Evolutionary conservation across 1,140 invertebrate genomes (phyloP), one percentile per base, ranked within the genome.

Genomic region (Diorhabda sublineata): DNA sequence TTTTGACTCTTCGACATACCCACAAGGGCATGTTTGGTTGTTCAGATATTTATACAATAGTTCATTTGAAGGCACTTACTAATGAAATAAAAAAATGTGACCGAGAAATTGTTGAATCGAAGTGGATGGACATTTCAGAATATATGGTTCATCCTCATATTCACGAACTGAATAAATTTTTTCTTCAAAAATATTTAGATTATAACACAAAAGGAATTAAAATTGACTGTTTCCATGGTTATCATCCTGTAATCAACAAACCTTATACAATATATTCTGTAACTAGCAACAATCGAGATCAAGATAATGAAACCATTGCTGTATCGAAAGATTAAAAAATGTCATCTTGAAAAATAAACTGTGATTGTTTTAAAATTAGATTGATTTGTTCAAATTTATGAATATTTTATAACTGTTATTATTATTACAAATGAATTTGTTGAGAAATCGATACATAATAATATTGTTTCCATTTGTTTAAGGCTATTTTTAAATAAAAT

Each of bases 81-180:
- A 79, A 83, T 11, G 82, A 88, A 5, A 90, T 95, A 57, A 81
- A 80, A 58, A 85, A 87, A 70, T 92, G 92, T 75, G 82, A 88
- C 9, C 83, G 86, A 71, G 94, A 97, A 83, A 89, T 96, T 11
- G 84, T 83, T 0, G 86, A 88, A 41, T 91, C 91, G 71, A 78
- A 85, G 74, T 97, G 95, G 95, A 95, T 96, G 91, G 85, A 88
- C 72, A 84, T 94, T 44, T 84, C 89, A 45, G 90, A 93, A 72
- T 95, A 90, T 78, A 75, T 87, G 9, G 80, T 83, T 43, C 87
- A 93, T 84, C 87, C 90, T 4, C 81, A 91, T 72, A 88, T 94
- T 5, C 88, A 92, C 73, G 85, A 89, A 67, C 87, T 89, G 43
- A 95, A 94, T 80, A 87, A 86, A 70, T 83, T 87, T 64, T 83